These are phyloP conservation scores for Henicopernis longicauda DNA, from an alignment of 2,113 vertebrate species.

Conservation along the genomic window DNA sequence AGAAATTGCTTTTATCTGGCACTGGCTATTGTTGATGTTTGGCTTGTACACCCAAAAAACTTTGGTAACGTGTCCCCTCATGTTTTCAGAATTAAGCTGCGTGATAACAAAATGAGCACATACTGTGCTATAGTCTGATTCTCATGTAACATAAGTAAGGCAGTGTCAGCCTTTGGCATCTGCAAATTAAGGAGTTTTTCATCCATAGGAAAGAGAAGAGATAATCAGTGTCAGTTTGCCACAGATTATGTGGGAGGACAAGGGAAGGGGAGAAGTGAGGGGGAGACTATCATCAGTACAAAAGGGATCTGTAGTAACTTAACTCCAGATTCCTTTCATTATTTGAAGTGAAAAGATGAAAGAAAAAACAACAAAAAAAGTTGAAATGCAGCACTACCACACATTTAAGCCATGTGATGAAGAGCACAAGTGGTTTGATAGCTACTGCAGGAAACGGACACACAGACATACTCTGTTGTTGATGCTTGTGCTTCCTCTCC, in stretches of 20 bases:
- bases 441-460: background rate
- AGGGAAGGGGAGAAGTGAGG: background rate
- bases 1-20: constrained; percentile 30
- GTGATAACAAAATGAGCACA: background rate
- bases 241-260: background rate
- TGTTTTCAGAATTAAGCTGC: constrained; percentile 11
- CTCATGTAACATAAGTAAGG: background rate
- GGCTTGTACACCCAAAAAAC: background rate
- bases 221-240: background rate
- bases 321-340: constrained; percentile 15
- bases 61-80: background rate
- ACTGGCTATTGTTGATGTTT: constrained; percentile 14
- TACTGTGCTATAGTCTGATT: background rate
- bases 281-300: background rate
- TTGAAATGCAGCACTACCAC: background rate
- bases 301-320: constrained; percentile 11
- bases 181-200: constrained; percentile 3
- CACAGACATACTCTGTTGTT: background rate
- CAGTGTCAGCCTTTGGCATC: constrained; percentile 26
- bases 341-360: constrained; percentile 35
- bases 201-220: background rate
- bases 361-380: background rate
- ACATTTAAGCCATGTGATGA: background rate
- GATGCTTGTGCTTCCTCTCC: background rate
- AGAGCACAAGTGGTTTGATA: background rate